A percentile compares a stretch with the other conserved stretches of the same genome.
Conservation (phyloP, 2,888 invertebrate species). For the Ceramica pisi region DNA sequence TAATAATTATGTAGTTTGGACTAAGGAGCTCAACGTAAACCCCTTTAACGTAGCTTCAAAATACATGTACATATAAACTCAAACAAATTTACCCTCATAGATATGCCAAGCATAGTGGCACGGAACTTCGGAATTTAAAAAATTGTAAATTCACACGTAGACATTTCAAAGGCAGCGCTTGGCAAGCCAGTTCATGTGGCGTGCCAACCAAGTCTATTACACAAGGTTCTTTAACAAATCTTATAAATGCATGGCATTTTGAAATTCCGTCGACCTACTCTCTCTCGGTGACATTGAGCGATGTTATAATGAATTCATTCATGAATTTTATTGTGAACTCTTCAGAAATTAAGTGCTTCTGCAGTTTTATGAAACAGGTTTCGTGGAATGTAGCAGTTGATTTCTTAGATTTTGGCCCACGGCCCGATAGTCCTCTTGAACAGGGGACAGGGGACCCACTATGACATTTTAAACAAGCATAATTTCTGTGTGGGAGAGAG, state of each 20-base stretch:
- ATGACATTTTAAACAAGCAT: too few relatives aligned
- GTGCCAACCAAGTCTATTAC: slow-evolving; percentile 59
- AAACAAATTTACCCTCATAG: slow-evolving; percentile 20
- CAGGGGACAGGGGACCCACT: too few relatives aligned
- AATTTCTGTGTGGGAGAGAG: too few relatives aligned
- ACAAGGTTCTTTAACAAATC: slow-evolving; percentile 55
- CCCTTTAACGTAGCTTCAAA: background rate
- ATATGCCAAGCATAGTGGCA: slow-evolving; percentile 28
- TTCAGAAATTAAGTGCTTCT: background rate
- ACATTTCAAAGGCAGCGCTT: slow-evolving; percentile 41
- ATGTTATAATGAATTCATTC: slow-evolving; percentile 50
- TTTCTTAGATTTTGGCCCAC: background rate
- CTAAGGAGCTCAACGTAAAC: too few relatives aligned
- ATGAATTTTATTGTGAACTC: slow-evolving; percentile 18
- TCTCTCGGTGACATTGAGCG: slow-evolving; percentile 35
- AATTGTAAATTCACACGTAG: slow-evolving; percentile 58
- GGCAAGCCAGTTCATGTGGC: slow-evolving; percentile 52
- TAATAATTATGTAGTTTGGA: too few relatives aligned
- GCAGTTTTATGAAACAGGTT: too few relatives aligned
- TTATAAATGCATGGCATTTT: slow-evolving; percentile 50
- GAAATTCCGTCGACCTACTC: slow-evolving; percentile 50
- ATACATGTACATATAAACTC: background rate
- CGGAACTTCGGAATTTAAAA: slow-evolving; percentile 48
- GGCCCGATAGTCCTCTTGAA: background rate
- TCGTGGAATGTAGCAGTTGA: background rate